Percentiles rank a stretch among this genome's conserved stretches.
phyloP scores from a whole-genome alignment of 2,113 vertebrate genomes.

The Scatophagus argus region DNA sequence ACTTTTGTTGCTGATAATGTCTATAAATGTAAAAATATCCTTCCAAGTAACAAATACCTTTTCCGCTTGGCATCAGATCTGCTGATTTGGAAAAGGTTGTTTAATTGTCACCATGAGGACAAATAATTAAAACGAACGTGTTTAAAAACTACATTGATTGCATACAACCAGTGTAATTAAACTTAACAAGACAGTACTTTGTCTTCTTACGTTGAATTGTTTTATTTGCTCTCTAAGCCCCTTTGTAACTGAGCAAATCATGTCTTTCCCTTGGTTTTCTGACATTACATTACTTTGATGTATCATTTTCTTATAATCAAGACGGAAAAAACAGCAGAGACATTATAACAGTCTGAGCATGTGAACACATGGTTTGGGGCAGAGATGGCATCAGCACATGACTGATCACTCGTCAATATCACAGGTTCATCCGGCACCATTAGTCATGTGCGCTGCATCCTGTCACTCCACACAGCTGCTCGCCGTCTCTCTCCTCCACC shows the following conservation, averaged over 20 bases:
- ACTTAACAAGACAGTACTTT: not conserved
- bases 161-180: not conserved
- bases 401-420: slow-evolving; percentile 81
- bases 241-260: slow-evolving; percentile 5
- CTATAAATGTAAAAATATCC: not conserved
- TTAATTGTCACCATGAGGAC: not conserved
- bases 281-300: slow-evolving; percentile 17
- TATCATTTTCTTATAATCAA: slow-evolving; percentile 36
- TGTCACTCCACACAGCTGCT: slow-evolving; percentile 82
- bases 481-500: slow-evolving; percentile 57
- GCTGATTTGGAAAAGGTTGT: not conserved
- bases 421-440: slow-evolving; percentile 68
- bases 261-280: too few species aligned
- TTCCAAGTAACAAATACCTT: not conserved
- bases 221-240: not conserved
- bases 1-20: not conserved
- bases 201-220: not conserved
- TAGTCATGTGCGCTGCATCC: slow-evolving; percentile 70
- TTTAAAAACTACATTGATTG: not conserved
- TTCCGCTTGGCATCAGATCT: not conserved
- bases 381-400: slow-evolving; percentile 70
- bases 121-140: not conserved
- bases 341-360: slow-evolving; percentile 29
- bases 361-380: slow-evolving; percentile 58
- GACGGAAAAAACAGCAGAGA: slow-evolving; percentile 34